phyloP scores from a whole-genome alignment of 2,113 vertebrate species.

The Promerops cafer region DNA sequence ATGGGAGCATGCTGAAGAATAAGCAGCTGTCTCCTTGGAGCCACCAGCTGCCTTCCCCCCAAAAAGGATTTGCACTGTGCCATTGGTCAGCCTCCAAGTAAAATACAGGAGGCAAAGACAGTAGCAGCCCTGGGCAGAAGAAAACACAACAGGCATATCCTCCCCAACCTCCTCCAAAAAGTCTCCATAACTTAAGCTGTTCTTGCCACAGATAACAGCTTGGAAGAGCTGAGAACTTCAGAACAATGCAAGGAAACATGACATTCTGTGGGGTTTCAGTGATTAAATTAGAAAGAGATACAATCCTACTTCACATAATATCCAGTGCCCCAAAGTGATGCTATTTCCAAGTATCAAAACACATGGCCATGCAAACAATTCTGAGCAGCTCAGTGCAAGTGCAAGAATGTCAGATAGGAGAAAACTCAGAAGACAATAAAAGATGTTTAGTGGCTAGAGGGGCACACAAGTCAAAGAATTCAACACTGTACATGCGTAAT shows the following conservation, averaged over 20 bases:
- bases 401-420: background rate
- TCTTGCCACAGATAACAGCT: background rate
- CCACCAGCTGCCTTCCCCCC: background rate
- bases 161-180: background rate
- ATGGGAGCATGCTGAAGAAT: background rate
- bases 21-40: slow-evolving; percentile 15
- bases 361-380: background rate
- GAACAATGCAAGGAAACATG: background rate
- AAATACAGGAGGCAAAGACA: background rate
- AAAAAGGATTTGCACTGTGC: background rate
- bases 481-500: background rate
- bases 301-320: background rate
- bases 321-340: background rate
- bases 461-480: background rate
- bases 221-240: background rate
- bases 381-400: background rate
- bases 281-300: background rate
- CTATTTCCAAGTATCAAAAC: background rate
- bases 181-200: background rate
- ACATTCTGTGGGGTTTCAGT: background rate
- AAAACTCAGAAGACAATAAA: background rate
- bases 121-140: background rate
- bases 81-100: background rate
- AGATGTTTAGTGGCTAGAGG: background rate
- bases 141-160: background rate